Evolutionary conservation across 2,888 invertebrate genomes (phyloP).

Genomic region (Schizaphis graminum): DNA sequence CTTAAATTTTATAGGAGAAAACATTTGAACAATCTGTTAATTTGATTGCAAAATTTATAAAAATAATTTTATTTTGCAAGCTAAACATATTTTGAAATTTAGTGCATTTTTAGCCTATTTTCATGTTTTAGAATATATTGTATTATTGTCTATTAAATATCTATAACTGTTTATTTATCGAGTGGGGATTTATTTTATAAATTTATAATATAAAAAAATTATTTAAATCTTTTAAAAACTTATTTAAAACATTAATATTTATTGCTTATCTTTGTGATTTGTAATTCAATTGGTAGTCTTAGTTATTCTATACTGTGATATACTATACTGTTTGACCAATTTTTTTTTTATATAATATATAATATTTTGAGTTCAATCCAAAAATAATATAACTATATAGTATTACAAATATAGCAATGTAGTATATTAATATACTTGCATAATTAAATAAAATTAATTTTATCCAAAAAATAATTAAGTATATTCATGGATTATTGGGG

Average conservation of each 20-base stretch:
- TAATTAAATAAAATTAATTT: neutral
- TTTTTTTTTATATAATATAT: neutral
- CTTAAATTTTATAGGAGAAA: neutral
- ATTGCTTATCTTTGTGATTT: neutral
- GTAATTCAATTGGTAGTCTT: neutral
- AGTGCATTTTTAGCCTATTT: neutral
- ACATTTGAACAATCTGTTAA: neutral
- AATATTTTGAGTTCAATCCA: neutral
- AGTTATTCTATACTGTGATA: neutral
- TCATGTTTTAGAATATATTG: neutral
- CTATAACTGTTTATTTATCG: neutral
- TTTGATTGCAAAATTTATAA: neutral
- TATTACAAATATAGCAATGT: neutral
- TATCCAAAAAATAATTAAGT: neutral
- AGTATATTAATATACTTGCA: neutral
- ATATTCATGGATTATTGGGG: no score
- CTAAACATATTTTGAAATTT: neutral
- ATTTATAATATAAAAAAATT: neutral
- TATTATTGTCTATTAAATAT: neutral
- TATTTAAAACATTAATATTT: neutral
- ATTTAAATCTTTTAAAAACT: neutral
- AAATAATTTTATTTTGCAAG: neutral
- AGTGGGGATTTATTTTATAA: neutral
- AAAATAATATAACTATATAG: neutral
- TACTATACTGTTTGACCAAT: neutral